phyloP scores from a whole-genome alignment of 2,888 invertebrate genomes.

The Priocnemis perturbator region DNA sequence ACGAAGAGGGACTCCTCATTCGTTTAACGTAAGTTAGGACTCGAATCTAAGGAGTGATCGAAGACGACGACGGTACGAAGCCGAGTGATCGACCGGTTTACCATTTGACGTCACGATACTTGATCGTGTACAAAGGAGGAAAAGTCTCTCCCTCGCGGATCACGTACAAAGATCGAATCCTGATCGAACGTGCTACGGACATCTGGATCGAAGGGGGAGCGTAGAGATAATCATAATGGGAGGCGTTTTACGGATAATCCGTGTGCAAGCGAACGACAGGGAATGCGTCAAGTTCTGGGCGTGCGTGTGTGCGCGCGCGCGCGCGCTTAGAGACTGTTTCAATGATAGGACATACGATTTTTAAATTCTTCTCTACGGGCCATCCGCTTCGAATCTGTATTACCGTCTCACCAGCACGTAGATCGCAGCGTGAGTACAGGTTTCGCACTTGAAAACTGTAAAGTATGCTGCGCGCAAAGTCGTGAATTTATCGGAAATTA shows the following conservation, averaged over 20 bases:
- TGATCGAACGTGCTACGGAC: constrained; percentile 55
- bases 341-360: no score
- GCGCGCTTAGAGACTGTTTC: neutral
- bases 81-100: constrained; percentile 3
- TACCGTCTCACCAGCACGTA: no score
- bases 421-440: no score
- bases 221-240: constrained; percentile 56
- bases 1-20: neutral
- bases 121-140: constrained; percentile 26
- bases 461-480: no score
- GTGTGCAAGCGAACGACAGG: constrained; percentile 35
- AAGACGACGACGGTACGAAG: neutral
- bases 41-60: constrained; percentile 3
- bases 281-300: constrained; percentile 23
- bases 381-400: no score
- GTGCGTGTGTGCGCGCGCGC: no score
- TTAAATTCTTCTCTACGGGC: no score
- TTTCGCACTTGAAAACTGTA: no score
- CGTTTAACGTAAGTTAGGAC: neutral
- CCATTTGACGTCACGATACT: constrained; percentile 10
- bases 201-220: constrained; percentile 54
- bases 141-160: constrained; percentile 39
- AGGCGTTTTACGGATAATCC: constrained; percentile 60
- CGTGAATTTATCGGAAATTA: no score
- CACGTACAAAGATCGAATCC: constrained; percentile 48